A percentile compares a stretch with the other conserved stretches of the same genome.
Conservation (phyloP, 2,888 invertebrate genomes). For the Dichetophora obliterata region DNA sequence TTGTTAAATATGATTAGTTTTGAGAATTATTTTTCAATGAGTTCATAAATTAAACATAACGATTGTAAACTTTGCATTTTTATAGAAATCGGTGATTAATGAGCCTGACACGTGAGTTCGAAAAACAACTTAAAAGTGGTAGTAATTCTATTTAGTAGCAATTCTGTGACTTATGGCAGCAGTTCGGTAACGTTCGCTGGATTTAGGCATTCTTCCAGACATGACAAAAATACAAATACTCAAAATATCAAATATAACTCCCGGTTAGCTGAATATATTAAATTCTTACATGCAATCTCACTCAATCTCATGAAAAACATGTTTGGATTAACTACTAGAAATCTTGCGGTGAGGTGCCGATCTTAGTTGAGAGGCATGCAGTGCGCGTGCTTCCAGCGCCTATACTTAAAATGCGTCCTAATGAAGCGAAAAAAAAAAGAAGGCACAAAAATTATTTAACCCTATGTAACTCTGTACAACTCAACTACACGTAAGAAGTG, state of each 20-base stretch:
- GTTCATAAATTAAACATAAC: no score
- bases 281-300: no score
- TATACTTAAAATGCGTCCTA: neutral
- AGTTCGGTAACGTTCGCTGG: neutral
- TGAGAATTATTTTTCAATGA: no score
- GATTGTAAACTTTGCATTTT: neutral
- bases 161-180: neutral
- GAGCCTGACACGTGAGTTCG: conserved; percentile 4
- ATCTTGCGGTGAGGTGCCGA: no score
- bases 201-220: neutral
- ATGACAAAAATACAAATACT: neutral
- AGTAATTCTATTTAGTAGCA: conserved; percentile 7
- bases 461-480: no score
- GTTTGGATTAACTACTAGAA: no score
- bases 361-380: no score
- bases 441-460: neutral
- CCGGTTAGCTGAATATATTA: no score
- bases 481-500: no score
- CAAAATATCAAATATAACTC: neutral
- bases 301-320: no score
- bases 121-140: neutral
- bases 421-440: neutral
- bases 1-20: no score
- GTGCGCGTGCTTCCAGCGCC: no score
- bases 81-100: conserved; percentile 10